phyloP scores from a whole-genome alignment of 2,113 vertebrate genomes.

The Polypterus senegalus region DNA sequence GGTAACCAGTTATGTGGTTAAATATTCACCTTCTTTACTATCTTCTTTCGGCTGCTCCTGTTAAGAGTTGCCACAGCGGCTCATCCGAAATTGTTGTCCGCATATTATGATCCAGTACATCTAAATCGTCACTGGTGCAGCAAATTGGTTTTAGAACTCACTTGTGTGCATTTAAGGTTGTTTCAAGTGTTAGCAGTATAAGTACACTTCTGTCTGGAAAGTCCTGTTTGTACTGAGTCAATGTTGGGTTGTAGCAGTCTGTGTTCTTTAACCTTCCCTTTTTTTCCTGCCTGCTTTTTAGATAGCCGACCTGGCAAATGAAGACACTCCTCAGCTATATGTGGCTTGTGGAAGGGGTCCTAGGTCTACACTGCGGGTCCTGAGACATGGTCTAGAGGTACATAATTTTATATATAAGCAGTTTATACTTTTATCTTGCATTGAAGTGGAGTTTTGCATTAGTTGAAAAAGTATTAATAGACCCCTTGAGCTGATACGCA shows the following conservation, averaged over 20 bases:
- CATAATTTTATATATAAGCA: neutral
- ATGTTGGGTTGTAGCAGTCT: too few species aligned
- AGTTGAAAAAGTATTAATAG: too few species aligned
- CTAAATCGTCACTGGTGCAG: too few species aligned
- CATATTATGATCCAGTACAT: too few species aligned
- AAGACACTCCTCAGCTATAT: constrained; percentile 92
- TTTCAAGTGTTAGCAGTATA: too few species aligned
- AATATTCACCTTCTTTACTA: neutral
- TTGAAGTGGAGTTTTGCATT: too few species aligned
- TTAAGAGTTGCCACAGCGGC: too few species aligned
- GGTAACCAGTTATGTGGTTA: neutral
- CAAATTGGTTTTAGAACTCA: too few species aligned
- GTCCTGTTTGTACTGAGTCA: too few species aligned
- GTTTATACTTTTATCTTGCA: too few species aligned
- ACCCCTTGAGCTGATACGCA: too few species aligned
- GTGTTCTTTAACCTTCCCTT: neutral
- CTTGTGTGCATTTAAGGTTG: neutral
- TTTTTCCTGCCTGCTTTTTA: constrained; percentile 23
- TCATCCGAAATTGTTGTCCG: too few species aligned
- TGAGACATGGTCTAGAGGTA: constrained; percentile 93
- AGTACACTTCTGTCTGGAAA: neutral
- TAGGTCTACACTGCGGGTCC: constrained; percentile 79
- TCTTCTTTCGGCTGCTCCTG: neutral
- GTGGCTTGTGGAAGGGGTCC: constrained; percentile 87
- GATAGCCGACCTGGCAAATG: constrained; percentile 96